These are phyloP conservation scores for Pocillopora verrucosa DNA, from an alignment of 64 coral and sea anemone genomes.

Conservation along the genomic window DNA sequence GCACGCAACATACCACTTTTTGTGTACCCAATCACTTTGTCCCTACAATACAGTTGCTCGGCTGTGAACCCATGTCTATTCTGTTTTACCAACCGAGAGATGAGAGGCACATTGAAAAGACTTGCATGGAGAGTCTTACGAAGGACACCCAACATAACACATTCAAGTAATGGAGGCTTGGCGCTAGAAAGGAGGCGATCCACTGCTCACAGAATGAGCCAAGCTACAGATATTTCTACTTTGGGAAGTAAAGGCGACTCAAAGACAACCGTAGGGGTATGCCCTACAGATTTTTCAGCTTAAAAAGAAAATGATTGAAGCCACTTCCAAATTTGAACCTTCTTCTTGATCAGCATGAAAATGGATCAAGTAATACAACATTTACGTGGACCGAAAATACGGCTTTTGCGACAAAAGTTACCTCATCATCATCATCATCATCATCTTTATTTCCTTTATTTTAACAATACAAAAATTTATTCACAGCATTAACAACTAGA, in stretches of 20 bases:
- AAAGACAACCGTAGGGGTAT: neutral
- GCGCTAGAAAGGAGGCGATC: neutral
- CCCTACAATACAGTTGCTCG: conserved; percentile 76
- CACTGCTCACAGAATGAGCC: neutral
- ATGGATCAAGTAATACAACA: too few relatives aligned
- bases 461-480: too few relatives aligned
- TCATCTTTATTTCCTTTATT: too few relatives aligned
- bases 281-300: too few relatives aligned
- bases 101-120: conserved; percentile 51
- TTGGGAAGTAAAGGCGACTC: neutral
- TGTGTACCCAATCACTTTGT: conserved; percentile 62
- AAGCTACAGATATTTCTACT: neutral
- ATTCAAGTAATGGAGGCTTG: neutral
- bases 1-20: conserved; percentile 28
- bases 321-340: too few relatives aligned
- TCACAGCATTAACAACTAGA: too few relatives aligned
- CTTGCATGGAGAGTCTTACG: neutral
- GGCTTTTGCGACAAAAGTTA: too few relatives aligned
- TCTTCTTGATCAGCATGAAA: too few relatives aligned
- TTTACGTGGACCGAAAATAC: too few relatives aligned
- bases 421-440: too few relatives aligned
- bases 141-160: neutral
- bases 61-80: conserved; percentile 87
- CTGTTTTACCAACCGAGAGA: conserved; percentile 69
- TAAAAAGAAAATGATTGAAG: too few relatives aligned